These are phyloP conservation scores for Charadrius vociferus DNA, from an alignment of 2,113 vertebrate species.

Conservation along the genomic window DNA sequence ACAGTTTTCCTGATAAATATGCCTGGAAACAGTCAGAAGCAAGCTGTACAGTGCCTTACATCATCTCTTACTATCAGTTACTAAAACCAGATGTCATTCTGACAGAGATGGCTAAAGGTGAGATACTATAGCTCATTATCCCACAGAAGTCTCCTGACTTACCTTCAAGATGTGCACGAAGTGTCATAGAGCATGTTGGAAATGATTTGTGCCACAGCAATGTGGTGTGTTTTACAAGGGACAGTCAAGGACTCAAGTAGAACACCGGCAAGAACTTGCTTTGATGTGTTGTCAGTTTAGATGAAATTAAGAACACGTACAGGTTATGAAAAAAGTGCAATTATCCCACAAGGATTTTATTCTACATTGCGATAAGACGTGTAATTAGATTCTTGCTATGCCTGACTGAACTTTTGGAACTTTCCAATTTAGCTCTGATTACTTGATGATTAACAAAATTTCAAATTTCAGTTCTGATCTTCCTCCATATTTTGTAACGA, in stretches of 20 bases:
- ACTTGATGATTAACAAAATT: slow-evolving; percentile 34
- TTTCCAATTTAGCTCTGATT: slow-evolving; percentile 32
- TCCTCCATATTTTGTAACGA: background rate
- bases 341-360: background rate
- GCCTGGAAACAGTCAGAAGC: background rate
- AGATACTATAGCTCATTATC: background rate
- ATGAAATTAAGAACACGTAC: background rate
- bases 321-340: background rate
- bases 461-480: background rate
- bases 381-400: background rate
- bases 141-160: background rate
- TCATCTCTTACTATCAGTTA: background rate
- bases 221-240: background rate
- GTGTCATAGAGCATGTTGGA: background rate
- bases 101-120: background rate
- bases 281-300: background rate
- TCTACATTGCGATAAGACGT: background rate
- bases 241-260: background rate
- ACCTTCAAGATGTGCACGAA: background rate
- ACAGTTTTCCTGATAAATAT: background rate
- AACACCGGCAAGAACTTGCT: background rate
- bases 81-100: background rate
- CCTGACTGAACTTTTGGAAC: background rate
- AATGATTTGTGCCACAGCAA: background rate
- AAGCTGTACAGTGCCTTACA: background rate